Conservation (phyloP, 2,113 vertebrate genomes). For the Emydura subglobosa region DNA sequence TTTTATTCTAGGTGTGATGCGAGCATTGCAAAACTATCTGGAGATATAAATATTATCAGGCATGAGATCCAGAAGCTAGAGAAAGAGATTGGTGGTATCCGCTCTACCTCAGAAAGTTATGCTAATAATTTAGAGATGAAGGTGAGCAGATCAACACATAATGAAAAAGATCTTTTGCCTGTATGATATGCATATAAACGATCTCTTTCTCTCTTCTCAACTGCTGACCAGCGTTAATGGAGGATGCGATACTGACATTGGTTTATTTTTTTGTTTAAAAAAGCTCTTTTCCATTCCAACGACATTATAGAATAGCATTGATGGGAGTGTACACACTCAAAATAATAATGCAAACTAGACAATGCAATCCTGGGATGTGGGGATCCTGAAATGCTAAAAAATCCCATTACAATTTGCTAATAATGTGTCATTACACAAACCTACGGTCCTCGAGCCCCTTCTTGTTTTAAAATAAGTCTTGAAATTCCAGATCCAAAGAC, state of each 20-base stretch:
- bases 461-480: neutral
- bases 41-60: constrained; percentile 75
- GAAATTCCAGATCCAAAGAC: neutral
- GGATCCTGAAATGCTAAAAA: neutral
- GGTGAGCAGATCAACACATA: constrained; percentile 73
- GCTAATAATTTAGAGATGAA: constrained; percentile 81
- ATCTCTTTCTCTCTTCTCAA: neutral
- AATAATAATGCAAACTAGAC: neutral
- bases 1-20: constrained; percentile 85
- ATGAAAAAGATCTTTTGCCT: neutral
- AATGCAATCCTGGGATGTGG: neutral
- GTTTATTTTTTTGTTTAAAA: neutral
- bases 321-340: neutral
- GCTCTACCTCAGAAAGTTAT: constrained; percentile 67
- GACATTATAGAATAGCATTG: neutral
- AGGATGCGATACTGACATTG: rapidly evolving
- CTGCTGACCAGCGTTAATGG: neutral
- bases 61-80: constrained; percentile 73
- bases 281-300: neutral
- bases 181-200: rapidly evolving
- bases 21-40: constrained; percentile 83
- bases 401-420: neutral
- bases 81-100: constrained; percentile 77
- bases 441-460: neutral
- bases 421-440: neutral